Percentiles rank a stretch among this genome's conserved stretches.
Conservation (phyloP, 2,888 invertebrate genomes). For the Tenthredo amoena region DNA sequence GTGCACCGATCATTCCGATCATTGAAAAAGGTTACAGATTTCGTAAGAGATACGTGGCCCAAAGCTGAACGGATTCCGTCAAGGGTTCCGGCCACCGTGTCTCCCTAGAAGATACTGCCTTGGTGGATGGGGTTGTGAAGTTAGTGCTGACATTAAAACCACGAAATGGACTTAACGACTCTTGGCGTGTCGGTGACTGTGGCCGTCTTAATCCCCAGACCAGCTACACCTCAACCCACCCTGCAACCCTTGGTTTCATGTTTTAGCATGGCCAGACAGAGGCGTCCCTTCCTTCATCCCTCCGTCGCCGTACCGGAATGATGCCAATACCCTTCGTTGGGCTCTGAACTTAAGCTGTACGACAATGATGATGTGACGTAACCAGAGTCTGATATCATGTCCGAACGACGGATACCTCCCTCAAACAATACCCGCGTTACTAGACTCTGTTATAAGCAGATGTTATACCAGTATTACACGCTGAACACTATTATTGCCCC, state of each 20-base stretch:
- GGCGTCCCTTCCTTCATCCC: slow-evolving; percentile 51
- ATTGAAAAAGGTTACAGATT: neutral
- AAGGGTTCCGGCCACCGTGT: slow-evolving; percentile 6
- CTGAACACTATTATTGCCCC: neutral
- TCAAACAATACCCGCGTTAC: slow-evolving; percentile 27
- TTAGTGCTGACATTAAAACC: slow-evolving; percentile 73
- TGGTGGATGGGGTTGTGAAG: slow-evolving; percentile 61
- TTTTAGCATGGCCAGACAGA: slow-evolving; percentile 47
- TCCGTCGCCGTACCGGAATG: slow-evolving; percentile 31
- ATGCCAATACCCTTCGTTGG: slow-evolving; percentile 39
- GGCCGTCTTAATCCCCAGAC: slow-evolving; percentile 62
- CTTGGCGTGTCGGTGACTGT: slow-evolving; percentile 70
- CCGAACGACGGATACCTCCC: slow-evolving; percentile 5
- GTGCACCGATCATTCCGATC: neutral
- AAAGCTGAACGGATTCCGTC: slow-evolving; percentile 8
- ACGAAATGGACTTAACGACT: slow-evolving; percentile 72
- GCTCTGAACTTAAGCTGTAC: slow-evolving; percentile 19
- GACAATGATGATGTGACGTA: slow-evolving; percentile 46
- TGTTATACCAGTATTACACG: neutral
- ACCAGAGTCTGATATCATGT: slow-evolving; percentile 35
- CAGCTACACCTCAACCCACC: slow-evolving; percentile 54
- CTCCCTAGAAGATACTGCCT: slow-evolving; percentile 13
- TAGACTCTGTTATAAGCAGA: slow-evolving; percentile 1
- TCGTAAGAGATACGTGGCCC: neutral
- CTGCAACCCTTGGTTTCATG: slow-evolving; percentile 53